Base-by-base conservation (phyloP, 1,140 invertebrate genomes). In the Papilio polyxenes region DNA sequence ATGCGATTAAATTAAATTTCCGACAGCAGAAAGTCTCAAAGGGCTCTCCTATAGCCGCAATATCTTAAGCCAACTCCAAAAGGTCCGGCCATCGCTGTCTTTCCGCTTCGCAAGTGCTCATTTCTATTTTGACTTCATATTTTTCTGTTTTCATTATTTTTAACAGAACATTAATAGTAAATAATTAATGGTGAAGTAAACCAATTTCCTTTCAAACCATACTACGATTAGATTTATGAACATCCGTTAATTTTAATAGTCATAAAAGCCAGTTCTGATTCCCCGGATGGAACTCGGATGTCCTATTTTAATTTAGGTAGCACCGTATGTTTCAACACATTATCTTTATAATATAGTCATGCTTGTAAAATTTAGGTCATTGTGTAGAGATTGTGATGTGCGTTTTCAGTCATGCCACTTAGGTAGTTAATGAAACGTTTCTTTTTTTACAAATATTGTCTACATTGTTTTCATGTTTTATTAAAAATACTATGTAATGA, bases 1-100 rank as follows among this genome's bases (percentile, higher is more conserved):
- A 93, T 92, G 88, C 90, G 91, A 92, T 92, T 92, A 92, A 92
- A 92, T 92, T 91, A 92, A 93, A 93, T 92, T 92, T 92, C 90
- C 91, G 87, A 82, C 81, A 88, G 87, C 83, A 89, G 89, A 87
- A 91, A 92, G 86, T 91, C 89, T 92, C 91, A 93, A 92, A 92
- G 92, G 91, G 89, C 87, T 84, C 82, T 86, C 83, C 91, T 89
- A 91, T 90, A 85, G 87, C 89, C 87, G 88, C 91, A 92, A 92
- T 93, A 92, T 92, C 90, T 92, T 91, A 90, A 91, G 87, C 82
- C 82, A 82, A 83, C 82, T 84, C 79, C 75, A 65, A 87, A 85
- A 89, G 88, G 88, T 88, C 86, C 82, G 85, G 75, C 81, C 81
- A 87, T 87, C 85, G 84, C 65, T 82, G 83, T 83, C 85, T 86